A percentile compares a stretch with the other conserved stretches of the same genome.
Conservation (phyloP, 2,113 vertebrate genomes). For the Castor canadensis region DNA sequence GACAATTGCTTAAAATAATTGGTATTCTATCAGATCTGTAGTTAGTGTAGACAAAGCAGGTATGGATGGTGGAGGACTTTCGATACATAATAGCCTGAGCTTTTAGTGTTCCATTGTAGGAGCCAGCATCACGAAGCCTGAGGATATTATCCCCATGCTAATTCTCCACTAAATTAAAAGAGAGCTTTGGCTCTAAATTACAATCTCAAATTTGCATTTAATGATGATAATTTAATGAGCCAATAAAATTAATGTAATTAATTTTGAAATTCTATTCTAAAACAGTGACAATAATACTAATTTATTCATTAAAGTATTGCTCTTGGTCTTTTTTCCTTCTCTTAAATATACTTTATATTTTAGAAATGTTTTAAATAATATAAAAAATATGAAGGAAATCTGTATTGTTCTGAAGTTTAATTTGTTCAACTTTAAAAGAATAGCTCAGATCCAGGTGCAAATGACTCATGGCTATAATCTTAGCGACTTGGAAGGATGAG, state of each 20-base stretch:
- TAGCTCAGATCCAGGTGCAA: no score
- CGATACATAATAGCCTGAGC: slow-evolving; percentile 69
- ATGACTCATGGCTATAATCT: no score
- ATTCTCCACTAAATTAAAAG: slow-evolving; percentile 84
- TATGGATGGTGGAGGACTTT: slow-evolving; percentile 72
- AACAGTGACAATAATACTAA: slow-evolving; percentile 53
- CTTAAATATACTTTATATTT: neutral
- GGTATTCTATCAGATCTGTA: slow-evolving; percentile 57
- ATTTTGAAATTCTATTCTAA: slow-evolving; percentile 64
- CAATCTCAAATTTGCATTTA: slow-evolving; percentile 82
- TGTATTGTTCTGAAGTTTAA: neutral
- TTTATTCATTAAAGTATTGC: neutral
- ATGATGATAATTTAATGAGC: slow-evolving; percentile 83
- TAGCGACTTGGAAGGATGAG: no score
- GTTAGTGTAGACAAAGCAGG: slow-evolving; percentile 21
- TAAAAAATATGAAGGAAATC: slow-evolving; percentile 50
- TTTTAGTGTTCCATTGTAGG: slow-evolving; percentile 78
- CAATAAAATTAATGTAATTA: slow-evolving; percentile 79
- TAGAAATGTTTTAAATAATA: slow-evolving; percentile 56
- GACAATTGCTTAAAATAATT: slow-evolving; percentile 12
- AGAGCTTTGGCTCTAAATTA: slow-evolving; percentile 81
- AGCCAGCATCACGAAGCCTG: slow-evolving; percentile 83
- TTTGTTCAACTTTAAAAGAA: neutral
- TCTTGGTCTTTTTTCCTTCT: neutral
- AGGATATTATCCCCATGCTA: slow-evolving; percentile 82